These are phyloP conservation scores for Esox masquinongy DNA, from an alignment of 2,797 vertebrate genomes.

Conservation along the genomic window DNA sequence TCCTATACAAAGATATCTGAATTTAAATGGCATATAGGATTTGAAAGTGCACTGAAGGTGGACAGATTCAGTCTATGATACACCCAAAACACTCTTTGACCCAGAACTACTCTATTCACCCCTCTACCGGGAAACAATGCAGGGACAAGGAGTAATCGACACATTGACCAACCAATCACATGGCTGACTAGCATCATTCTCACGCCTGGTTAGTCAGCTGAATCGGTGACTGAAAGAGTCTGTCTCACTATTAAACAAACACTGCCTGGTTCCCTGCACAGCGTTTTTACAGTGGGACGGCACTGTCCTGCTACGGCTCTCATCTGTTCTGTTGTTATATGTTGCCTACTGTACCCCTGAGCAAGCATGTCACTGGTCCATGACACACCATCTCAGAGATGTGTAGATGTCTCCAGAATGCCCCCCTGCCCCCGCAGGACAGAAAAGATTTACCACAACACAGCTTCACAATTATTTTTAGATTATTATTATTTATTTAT, in stretches of 20 bases:
- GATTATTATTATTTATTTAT: not conserved
- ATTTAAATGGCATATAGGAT: constrained; percentile 28
- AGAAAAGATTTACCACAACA: not conserved
- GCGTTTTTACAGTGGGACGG: not conserved
- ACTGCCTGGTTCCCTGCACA: not conserved
- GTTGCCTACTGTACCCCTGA: constrained; percentile 21
- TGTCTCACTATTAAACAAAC: not conserved
- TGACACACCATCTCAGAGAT: constrained; percentile 14
- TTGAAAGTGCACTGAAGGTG: not conserved
- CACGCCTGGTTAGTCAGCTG: constrained; percentile 38
- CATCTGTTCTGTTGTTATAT: constrained; percentile 21
- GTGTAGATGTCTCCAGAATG: not conserved
- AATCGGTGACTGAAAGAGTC: constrained; percentile 28
- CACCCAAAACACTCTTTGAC: constrained; percentile 8
- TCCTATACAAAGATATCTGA: constrained; percentile 21
- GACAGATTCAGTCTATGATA: not conserved
- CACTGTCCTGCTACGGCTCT: not conserved
- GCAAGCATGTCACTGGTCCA: constrained; percentile 33
- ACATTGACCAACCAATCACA: constrained; percentile 39
- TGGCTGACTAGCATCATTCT: constrained; percentile 39
- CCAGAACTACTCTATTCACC: not conserved
- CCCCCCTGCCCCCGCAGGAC: not conserved
- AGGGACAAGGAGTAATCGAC: constrained; percentile 36
- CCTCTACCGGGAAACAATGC: constrained; percentile 23
- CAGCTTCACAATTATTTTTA: not conserved